Evolutionary conservation across 1,140 invertebrate species (phyloP).

Genomic region (Nasonia giraulti): DNA sequence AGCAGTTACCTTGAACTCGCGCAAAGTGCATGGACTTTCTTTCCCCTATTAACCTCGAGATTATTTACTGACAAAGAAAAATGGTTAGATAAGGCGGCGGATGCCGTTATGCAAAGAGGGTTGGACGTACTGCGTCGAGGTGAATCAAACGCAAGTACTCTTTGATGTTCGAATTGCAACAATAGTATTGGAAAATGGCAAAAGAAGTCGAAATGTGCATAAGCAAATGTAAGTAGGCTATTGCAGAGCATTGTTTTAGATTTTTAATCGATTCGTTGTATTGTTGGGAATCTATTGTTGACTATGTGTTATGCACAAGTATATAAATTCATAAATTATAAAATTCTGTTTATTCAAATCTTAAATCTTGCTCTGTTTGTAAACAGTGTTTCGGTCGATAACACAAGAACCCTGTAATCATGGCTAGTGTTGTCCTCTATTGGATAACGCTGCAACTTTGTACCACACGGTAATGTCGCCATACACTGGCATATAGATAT

Average conservation of each 20-base stretch:
- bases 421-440: not conserved
- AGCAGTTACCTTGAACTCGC: conserved; percentile 18
- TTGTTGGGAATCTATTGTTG: no score
- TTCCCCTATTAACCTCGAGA: conserved; percentile 29
- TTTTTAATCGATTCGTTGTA: no score
- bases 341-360: no score
- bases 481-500: no score
- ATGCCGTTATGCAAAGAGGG: conserved; percentile 30
- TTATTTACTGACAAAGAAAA: not conserved
- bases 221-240: no score
- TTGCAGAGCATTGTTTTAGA: no score
- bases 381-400: not conserved
- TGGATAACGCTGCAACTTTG: not conserved
- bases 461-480: not conserved
- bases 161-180: not conserved
- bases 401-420: not conserved
- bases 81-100: conserved; percentile 13
- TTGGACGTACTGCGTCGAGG: conserved; percentile 29
- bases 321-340: no score
- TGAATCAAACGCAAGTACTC: not conserved
- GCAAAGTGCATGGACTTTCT: conserved; percentile 30
- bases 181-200: not conserved
- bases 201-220: no score
- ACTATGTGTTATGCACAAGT: no score
- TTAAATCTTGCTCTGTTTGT: not conserved